Evolutionary conservation across 2,888 invertebrate genomes (phyloP).

Genomic region (Cephonodes hylas): DNA sequence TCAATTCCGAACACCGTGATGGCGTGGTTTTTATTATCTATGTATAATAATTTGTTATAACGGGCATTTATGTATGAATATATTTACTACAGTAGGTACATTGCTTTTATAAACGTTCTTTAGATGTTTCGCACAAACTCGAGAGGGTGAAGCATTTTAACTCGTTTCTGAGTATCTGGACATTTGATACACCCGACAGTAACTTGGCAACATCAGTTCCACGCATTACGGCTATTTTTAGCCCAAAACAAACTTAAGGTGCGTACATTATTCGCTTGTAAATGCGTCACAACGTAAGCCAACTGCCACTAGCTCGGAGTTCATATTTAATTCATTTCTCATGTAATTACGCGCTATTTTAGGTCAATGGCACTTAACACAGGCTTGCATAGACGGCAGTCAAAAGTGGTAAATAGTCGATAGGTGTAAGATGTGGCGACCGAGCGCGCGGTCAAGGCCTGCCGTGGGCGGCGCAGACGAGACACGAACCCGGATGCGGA

Average conservation of each 20-base stretch:
- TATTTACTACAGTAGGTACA: no score
- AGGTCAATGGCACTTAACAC: slow-evolving; percentile 5
- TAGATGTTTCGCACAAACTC: no score
- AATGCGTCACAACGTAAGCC: background rate
- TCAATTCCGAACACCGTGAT: no score
- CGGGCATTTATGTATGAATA: background rate
- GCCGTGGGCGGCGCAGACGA: slow-evolving; percentile 64
- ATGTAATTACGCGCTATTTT: background rate
- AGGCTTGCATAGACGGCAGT: background rate
- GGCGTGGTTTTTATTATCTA: background rate
- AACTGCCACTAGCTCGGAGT: background rate
- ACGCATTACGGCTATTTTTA: background rate
- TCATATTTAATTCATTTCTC: background rate
- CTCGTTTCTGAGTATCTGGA: background rate
- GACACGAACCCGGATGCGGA: slow-evolving; percentile 71
- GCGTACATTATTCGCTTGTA: background rate
- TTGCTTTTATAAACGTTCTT: no score
- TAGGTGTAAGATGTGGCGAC: slow-evolving; percentile 29
- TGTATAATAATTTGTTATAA: background rate
- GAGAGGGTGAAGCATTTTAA: background rate
- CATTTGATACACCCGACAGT: background rate
- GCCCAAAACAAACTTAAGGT: background rate
- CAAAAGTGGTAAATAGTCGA: background rate
- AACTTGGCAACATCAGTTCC: background rate
- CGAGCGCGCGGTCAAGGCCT: slow-evolving; percentile 74